Evolutionary conservation across 2,888 invertebrate species (phyloP), one percentile per base, ranked within the genome.

Genomic region (Polydrusus cervinus): DNA sequence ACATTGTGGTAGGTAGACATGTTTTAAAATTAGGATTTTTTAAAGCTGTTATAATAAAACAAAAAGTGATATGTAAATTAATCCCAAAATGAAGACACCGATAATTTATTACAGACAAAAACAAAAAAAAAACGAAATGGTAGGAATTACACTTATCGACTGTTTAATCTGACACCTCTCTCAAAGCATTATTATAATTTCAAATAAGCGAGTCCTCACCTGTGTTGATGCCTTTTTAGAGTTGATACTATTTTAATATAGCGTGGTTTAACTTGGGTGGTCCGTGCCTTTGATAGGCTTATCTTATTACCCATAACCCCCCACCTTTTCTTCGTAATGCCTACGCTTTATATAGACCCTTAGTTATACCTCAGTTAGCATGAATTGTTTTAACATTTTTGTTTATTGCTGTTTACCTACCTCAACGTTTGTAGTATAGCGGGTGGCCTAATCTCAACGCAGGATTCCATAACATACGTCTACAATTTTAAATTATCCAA

Each of bases 291-390:
- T 67, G 75, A 71, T 75, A 62, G 60, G 60, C 71, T 75, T 71
- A 75, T 75, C 70, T 71, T 71, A 70, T 70, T 75, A 71, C 66
- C 66, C 60, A 66, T 75, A 75, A 71, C 47, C 61, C 34, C 60
- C 74, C 69, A 57, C 47, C 43, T 68, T 74, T 53, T 64, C 62
- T 14, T 71, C 55, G 49, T 71, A 62, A 43, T 61, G 62, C 53
- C 71, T 71, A 65, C 65, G 65, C 25, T 25, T 71, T 53, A 40
- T 66, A 18, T 13, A 66, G 20, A 13, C 66, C 66, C 53, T 66
- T 71, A 65, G 43, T 71, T 71, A 57, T 71, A 57, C 57, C 65
- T 65, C 47, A 57, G 47, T 65, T 71, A 38, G 9, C 71, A 55
- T 62, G 47, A 14, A 65, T 57, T 65, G 61, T 64, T 71, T 64